These are phyloP conservation scores for Aradophagus sp. DNA, from an alignment of 1,140 invertebrate genomes.

Conservation along the genomic window DNA sequence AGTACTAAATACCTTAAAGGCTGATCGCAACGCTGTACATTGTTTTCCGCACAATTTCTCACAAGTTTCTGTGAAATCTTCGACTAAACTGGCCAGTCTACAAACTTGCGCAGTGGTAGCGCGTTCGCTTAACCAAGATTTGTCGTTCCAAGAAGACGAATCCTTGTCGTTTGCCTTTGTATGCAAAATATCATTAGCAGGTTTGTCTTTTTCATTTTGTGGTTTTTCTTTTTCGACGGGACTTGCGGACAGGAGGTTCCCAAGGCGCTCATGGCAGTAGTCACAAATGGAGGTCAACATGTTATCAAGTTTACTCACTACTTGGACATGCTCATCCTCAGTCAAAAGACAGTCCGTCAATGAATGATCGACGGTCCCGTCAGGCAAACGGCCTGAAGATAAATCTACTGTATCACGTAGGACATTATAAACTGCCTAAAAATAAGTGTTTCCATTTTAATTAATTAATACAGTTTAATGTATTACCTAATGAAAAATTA, in stretches of 20 bases:
- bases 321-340: slow-evolving; percentile 80
- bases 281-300: slow-evolving; percentile 88
- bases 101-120: slow-evolving; percentile 86
- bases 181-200: slow-evolving; percentile 46
- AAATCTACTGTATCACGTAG: slow-evolving; percentile 80
- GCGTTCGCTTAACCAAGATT: slow-evolving; percentile 75
- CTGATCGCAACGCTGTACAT: slow-evolving; percentile 86
- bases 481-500: too few relatives aligned
- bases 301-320: slow-evolving; percentile 83
- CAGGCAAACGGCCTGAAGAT: slow-evolving; percentile 74
- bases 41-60: slow-evolving; percentile 85
- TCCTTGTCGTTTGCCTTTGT: slow-evolving; percentile 65
- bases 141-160: slow-evolving; percentile 62
- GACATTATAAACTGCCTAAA: slow-evolving; percentile 82
- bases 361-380: slow-evolving; percentile 63
- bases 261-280: slow-evolving; percentile 93
- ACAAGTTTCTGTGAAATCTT: slow-evolving; percentile 85
- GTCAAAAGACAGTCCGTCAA: slow-evolving; percentile 82
- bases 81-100: slow-evolving; percentile 85
- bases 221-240: slow-evolving; percentile 79
- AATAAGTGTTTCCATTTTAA: neutral
- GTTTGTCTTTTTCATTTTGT: slow-evolving; percentile 62
- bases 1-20: slow-evolving; percentile 80
- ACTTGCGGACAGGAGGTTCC: slow-evolving; percentile 87
- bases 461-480: too few relatives aligned